Conservation (phyloP, 2,888 invertebrate genomes). For the Tupiocoris notatus region DNA sequence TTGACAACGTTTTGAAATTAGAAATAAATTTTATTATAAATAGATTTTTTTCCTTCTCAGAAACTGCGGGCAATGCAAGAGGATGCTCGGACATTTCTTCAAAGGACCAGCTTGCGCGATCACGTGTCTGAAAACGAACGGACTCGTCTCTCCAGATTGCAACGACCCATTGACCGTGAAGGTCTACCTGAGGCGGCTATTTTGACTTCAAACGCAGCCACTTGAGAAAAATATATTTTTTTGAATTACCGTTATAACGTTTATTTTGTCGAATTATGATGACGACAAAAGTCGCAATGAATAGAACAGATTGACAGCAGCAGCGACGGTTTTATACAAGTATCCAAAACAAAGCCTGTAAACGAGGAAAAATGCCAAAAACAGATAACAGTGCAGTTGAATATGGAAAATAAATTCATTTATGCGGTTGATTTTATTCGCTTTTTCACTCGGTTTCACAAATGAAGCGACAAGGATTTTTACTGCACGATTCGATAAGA, state of each 20-base stretch:
- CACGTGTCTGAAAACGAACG: constrained; percentile 63
- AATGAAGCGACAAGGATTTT: too few relatives aligned
- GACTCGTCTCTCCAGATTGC: constrained; percentile 56
- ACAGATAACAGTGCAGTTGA: too few relatives aligned
- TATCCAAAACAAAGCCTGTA: too few relatives aligned
- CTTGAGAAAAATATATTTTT: not conserved
- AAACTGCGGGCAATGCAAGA: constrained; percentile 85
- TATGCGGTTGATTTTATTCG: too few relatives aligned
- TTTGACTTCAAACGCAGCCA: not conserved
- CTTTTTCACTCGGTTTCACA: too few relatives aligned
- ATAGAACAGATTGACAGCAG: not conserved
- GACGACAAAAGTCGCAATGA: not conserved
- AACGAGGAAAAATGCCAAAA: too few relatives aligned
- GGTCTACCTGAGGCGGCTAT: constrained; percentile 53
- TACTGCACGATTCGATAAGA: too few relatives aligned
- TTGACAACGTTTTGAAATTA: too few relatives aligned
- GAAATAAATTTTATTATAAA: too few relatives aligned
- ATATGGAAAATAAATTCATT: too few relatives aligned
- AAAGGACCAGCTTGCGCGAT: constrained; percentile 82
- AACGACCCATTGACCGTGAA: constrained; percentile 57
- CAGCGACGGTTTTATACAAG: too few relatives aligned
- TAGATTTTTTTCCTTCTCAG: constrained; percentile 42
- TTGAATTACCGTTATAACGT: not conserved
- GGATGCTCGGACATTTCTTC: constrained; percentile 82
- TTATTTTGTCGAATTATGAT: not conserved